Evolutionary conservation across 2,113 vertebrate genomes (phyloP).

Genomic region (Paradisaea rubra): DNA sequence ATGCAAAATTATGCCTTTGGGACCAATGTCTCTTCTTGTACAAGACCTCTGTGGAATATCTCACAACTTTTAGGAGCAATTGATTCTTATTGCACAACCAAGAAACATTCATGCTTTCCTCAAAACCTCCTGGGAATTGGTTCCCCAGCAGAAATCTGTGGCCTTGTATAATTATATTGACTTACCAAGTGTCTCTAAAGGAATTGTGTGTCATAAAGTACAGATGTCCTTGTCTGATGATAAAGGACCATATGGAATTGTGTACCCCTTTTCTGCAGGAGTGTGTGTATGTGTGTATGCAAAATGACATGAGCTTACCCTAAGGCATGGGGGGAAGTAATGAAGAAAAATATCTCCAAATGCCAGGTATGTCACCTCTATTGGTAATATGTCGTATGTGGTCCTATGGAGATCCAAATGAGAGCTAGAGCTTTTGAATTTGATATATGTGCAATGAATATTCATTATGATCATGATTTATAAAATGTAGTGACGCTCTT

Average conservation of each 20-base stretch:
- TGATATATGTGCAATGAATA: neutral
- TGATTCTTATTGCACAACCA: neutral
- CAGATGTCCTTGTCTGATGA: neutral
- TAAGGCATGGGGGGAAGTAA: neutral
- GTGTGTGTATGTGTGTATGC: neutral
- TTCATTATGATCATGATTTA: neutral
- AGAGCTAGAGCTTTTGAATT: neutral
- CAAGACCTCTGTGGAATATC: neutral
- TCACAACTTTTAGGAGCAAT: neutral
- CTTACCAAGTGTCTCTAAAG: neutral
- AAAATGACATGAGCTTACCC: neutral
- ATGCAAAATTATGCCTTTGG: neutral
- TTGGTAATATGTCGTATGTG: neutral
- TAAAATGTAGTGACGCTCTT: neutral
- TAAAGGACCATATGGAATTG: neutral
- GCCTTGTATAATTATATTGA: neutral
- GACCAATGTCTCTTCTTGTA: neutral
- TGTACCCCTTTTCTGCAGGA: neutral
- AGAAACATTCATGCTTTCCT: neutral
- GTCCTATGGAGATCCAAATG: neutral
- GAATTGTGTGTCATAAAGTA: neutral
- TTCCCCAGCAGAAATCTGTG: neutral
- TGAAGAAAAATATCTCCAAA: slow-evolving; percentile 8
- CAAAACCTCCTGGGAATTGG: neutral
- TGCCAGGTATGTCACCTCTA: neutral